These are phyloP conservation scores for Oostethus manadensis DNA, from an alignment of 2,113 vertebrate species.

Conservation along the genomic window DNA sequence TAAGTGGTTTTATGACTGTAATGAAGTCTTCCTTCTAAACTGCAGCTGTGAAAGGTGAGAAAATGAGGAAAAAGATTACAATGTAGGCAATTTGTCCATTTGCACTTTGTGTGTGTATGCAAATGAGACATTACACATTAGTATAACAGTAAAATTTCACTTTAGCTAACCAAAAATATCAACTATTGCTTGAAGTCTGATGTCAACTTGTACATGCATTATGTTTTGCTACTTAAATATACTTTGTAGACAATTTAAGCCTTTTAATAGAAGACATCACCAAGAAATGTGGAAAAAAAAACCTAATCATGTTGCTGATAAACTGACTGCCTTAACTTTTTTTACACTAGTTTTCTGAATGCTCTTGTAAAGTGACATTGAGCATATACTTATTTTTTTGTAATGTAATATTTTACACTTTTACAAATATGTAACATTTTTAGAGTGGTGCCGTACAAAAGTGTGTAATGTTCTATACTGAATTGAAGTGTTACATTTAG, in stretches of 20 bases:
- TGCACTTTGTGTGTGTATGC: no score
- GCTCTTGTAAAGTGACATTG: constrained; percentile 27
- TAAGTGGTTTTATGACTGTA: no score
- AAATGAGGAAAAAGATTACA: no score
- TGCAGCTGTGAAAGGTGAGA: background rate
- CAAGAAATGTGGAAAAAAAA: constrained; percentile 38
- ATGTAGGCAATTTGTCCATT: no score
- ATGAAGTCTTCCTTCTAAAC: background rate
- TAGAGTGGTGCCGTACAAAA: constrained; percentile 10
- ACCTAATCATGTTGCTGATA: background rate
- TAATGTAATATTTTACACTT: constrained; percentile 5
- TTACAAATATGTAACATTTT: constrained; percentile 20
- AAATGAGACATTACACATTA: no score
- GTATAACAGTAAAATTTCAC: background rate
- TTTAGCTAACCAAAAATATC: no score
- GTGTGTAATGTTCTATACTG: constrained; percentile 6
- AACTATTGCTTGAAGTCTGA: no score
- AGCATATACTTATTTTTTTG: constrained; percentile 27
- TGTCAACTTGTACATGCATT: no score
- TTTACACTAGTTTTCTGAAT: constrained; percentile 11
- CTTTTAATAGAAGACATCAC: background rate
- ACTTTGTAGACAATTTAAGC: no score
- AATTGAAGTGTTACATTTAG: constrained; percentile 7
- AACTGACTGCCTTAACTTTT: background rate
- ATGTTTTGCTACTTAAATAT: no score